Base-by-base conservation (phyloP, 2,888 invertebrate genomes). In the Lottia gigantea region DNA sequence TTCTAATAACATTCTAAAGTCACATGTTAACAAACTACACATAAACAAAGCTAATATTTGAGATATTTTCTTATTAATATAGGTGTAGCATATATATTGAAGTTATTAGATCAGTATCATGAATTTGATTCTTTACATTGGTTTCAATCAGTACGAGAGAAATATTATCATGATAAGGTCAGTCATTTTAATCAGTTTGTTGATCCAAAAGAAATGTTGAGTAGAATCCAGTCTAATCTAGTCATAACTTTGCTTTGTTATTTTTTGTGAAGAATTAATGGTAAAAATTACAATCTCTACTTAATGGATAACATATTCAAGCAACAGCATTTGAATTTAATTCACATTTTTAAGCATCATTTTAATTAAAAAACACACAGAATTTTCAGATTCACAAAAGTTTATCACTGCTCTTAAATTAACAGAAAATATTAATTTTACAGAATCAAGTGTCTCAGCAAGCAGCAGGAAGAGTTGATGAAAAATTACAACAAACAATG, bases 51-150 rank as follows among this genome's bases (percentile, higher is more conserved):
- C 2, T 31, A 40, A 4, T 40, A 40, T 40, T 11, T 40, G 1
- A 4, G 0, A 4, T 40, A n/a, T n/a, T n/a, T 40, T 40, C 40
- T 40, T 6, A 6, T 40, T 40, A 11, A 40, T 40, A 11, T 82
- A 92, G 92, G 93, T 70, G 87, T 94, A 47, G 96, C 98, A 0
- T 99, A 97, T 85, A 94, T 98, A 79, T 91, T 98, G 73, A 95
- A 95, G 86, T 90, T 98, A 73, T 89, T 98, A 63, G 93, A 96
- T 87, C 97, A 97, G 89, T 93, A 93, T 80, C 89, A 91, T 25
- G 94, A 95, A 82, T 94, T 98, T 86, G 96, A 98, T 90, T 93
- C 95, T 0, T 90, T 99, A 8, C 96, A 97, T 87, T 99, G 98
- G 98, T 97, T 97, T 86, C 92, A 95, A 80, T 94, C 96, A 2